Conservation (phyloP, 2,113 vertebrate species). For the Parus major region DNA sequence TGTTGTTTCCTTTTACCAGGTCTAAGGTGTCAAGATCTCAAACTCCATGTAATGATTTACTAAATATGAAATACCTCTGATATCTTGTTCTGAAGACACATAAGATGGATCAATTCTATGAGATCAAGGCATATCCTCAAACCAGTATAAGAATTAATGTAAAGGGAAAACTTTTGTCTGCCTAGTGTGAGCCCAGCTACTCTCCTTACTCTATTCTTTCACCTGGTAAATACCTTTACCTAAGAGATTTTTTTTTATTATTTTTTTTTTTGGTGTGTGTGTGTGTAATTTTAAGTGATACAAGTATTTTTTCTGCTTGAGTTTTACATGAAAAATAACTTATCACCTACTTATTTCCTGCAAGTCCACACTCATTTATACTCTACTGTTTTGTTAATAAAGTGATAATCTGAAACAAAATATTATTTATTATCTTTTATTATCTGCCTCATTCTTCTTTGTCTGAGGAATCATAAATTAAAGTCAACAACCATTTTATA, state of each 20-base stretch:
- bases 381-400: constrained; percentile 68
- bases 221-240: background rate
- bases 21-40: background rate
- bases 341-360: background rate
- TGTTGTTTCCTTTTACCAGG: background rate
- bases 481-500: constrained; percentile 70
- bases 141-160: background rate
- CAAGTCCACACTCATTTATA: constrained; percentile 48
- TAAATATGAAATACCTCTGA: background rate
- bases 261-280: background rate
- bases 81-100: background rate
- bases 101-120: background rate
- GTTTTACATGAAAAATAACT: background rate
- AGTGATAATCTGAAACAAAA: constrained; percentile 67
- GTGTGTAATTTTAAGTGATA: background rate
- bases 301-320: background rate
- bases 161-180: background rate
- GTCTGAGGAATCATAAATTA: constrained; percentile 69
- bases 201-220: background rate
- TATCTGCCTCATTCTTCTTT: constrained; percentile 63
- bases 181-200: background rate
- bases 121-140: background rate
- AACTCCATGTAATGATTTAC: background rate
- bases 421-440: constrained; percentile 71
- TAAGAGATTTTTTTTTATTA: background rate